Conservation (phyloP, 2,888 invertebrate species). For the Drepana falcataria region DNA sequence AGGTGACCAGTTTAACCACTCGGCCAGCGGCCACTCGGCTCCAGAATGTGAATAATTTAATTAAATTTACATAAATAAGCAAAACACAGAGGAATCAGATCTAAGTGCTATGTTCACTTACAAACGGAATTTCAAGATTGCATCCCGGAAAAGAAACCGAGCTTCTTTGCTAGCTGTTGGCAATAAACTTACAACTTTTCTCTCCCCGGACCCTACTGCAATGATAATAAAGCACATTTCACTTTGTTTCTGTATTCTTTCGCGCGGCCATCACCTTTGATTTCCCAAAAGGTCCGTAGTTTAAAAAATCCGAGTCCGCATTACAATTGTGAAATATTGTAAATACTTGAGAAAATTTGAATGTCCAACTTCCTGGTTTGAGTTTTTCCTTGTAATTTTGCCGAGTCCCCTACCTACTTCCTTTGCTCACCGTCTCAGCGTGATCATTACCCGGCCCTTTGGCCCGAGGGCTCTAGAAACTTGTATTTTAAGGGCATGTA, state of each 20-base stretch:
- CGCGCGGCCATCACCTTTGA: constrained; percentile 53
- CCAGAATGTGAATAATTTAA: not conserved
- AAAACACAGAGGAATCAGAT: constrained; percentile 24
- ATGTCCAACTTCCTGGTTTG: constrained; percentile 36
- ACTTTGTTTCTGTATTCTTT: constrained; percentile 31
- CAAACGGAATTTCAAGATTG: constrained; percentile 42
- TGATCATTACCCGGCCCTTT: constrained; percentile 36
- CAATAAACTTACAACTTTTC: constrained; percentile 24
- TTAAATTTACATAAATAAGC: constrained; percentile 8
- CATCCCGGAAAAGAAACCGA: constrained; percentile 35
- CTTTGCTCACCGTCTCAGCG: constrained; percentile 36
- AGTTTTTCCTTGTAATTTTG: constrained; percentile 23
- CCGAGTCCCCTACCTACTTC: constrained; percentile 14
- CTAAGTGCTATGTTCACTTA: constrained; percentile 37
- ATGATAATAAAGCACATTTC: constrained; percentile 43
- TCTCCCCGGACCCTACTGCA: constrained; percentile 21
- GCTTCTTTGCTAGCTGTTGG: constrained; percentile 36
- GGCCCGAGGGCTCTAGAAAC: constrained; percentile 27
- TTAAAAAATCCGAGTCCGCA: constrained; percentile 59
- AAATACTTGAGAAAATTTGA: constrained; percentile 44
- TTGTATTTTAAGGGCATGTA: constrained; percentile 17
- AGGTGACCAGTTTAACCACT: too few species aligned
- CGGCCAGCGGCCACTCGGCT: too few species aligned
- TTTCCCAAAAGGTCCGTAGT: constrained; percentile 70
- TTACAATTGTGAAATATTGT: constrained; percentile 61